Conservation (phyloP, 2,113 vertebrate species). For the Cacatua alba region DNA sequence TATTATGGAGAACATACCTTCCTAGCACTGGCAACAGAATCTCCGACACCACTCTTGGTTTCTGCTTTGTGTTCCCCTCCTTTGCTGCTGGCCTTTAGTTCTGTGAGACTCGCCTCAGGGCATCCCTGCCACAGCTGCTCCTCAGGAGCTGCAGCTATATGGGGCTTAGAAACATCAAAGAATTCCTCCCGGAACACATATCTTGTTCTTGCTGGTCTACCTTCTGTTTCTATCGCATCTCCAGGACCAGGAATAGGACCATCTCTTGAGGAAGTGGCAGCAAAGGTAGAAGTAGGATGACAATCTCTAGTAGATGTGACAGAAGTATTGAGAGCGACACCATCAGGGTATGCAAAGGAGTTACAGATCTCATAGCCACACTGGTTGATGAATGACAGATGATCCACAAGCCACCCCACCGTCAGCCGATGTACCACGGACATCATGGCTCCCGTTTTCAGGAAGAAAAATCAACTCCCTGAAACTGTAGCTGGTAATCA, state of each 20-base stretch:
- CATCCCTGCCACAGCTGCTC: conserved; percentile 12
- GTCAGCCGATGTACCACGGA: conserved; percentile 71
- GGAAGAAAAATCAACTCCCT: not conserved
- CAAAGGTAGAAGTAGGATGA: not conserved
- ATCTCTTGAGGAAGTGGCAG: not conserved
- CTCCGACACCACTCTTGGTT: not conserved
- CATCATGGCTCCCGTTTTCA: conserved; percentile 61
- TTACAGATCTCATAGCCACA: conserved; percentile 63
- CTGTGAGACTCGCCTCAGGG: not conserved
- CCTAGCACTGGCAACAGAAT: not conserved
- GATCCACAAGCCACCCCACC: conserved; percentile 84
- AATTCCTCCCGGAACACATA: conserved; percentile 72
- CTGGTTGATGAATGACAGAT: conserved; percentile 80
- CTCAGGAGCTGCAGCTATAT: conserved; percentile 41
- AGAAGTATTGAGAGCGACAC: not conserved
- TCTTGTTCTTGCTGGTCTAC: not conserved
- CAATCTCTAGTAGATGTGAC: not conserved
- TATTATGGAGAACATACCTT: conserved; percentile 66
- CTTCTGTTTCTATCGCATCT: not conserved
- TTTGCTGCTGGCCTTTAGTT: not conserved
- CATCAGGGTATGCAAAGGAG: not conserved
- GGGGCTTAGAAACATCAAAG: conserved; percentile 69
- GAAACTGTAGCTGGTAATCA: not conserved
- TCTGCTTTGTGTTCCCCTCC: not conserved
- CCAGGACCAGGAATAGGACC: not conserved